Evolutionary conservation across 2,888 invertebrate species (phyloP).

Genomic region (Zele albiditarsus): DNA sequence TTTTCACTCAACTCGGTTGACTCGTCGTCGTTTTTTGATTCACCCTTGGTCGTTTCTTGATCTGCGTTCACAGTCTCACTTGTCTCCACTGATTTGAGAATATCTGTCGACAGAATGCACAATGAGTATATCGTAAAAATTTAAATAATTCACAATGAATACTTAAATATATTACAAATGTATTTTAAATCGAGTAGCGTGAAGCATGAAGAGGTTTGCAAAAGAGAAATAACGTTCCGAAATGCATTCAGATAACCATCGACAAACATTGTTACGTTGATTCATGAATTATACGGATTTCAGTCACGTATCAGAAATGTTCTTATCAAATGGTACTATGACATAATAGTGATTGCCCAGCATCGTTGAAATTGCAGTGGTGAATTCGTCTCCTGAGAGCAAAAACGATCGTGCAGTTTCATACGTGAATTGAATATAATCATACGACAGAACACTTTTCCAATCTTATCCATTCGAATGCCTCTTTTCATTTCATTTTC

Average conservation of each 20-base stretch:
- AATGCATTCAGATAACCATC: conserved; percentile 4
- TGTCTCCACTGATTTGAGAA: conserved; percentile 49
- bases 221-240: not conserved
- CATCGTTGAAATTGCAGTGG: conserved; percentile 4
- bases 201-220: not conserved
- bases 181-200: not conserved
- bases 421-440: conserved; percentile 5
- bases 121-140: not conserved
- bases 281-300: conserved; percentile 39
- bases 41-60: conserved; percentile 24
- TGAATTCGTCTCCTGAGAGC: conserved; percentile 13
- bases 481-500: not conserved
- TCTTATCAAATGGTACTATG: conserved; percentile 29
- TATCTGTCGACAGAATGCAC: conserved; percentile 47
- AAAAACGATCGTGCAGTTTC: not conserved
- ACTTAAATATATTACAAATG: not conserved
- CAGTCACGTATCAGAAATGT: conserved; percentile 44
- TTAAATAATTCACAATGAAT: not conserved
- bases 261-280: conserved; percentile 6
- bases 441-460: not conserved
- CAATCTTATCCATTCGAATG: not conserved
- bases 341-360: conserved; percentile 8
- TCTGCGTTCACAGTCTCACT: conserved; percentile 40
- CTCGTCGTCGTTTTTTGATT: conserved; percentile 70
- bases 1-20: conserved; percentile 50